Evolutionary conservation across 1,140 invertebrate genomes (phyloP).

Genomic region (Notospermus geniculatus): DNA sequence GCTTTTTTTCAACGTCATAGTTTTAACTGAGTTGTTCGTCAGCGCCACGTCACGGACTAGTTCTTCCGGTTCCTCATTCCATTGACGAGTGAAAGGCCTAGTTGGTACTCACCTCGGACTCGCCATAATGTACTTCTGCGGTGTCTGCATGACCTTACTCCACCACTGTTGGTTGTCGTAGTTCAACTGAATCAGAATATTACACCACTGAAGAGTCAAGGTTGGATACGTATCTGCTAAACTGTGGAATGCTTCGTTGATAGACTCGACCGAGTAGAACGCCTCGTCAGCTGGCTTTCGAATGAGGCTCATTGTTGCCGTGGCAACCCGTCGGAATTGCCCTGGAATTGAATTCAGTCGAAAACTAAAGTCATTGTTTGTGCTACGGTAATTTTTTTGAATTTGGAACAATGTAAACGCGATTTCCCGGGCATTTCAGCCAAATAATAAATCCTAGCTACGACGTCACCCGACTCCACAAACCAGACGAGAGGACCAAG

Average conservation of each 20-base stretch:
- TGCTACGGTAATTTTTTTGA: no score
- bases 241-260: slow-evolving; percentile 62
- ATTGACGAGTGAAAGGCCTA: no score
- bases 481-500: no score
- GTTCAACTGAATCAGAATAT: slow-evolving; percentile 68
- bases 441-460: no score
- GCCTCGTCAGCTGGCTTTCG: slow-evolving; percentile 46
- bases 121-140: slow-evolving; percentile 45
- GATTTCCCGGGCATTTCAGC: no score
- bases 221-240: slow-evolving; percentile 60
- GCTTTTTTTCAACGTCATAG: no score
- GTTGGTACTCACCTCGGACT: slow-evolving; percentile 44
- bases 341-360: slow-evolving; percentile 44
- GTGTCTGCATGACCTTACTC: slow-evolving; percentile 61
- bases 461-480: no score
- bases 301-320: slow-evolving; percentile 61
- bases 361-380: slow-evolving; percentile 12
- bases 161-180: slow-evolving; percentile 66
- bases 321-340: slow-evolving; percentile 63
- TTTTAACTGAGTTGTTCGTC: no score
- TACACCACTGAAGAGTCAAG: slow-evolving; percentile 69
- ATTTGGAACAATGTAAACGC: no score
- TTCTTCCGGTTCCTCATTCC: no score
- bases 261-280: slow-evolving; percentile 51
- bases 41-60: no score